These are phyloP conservation scores for Gambusia yucatana DNA, from an alignment of 2,797 vertebrate species.

Conservation along the genomic window DNA sequence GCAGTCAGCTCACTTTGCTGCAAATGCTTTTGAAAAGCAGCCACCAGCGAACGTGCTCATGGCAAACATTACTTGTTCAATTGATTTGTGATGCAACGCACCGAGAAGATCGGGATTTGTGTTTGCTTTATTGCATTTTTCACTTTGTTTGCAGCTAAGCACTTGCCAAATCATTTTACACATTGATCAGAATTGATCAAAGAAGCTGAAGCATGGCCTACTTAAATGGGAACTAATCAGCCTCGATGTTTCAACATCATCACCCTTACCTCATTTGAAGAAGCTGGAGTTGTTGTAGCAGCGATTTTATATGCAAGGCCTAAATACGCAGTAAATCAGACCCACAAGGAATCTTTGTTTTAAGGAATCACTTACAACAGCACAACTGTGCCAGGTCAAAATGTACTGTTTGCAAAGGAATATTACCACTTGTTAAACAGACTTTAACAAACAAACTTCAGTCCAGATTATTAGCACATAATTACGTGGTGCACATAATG, in stretches of 20 bases:
- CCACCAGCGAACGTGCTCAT: conserved; percentile 48
- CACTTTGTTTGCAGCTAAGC: conserved; percentile 44
- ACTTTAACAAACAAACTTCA: conserved; percentile 61
- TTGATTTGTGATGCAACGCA: conserved; percentile 56
- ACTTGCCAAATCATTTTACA: conserved; percentile 50
- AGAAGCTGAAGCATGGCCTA: conserved; percentile 32
- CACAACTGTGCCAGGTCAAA: conserved; percentile 19
- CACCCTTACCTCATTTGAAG: conserved; percentile 12
- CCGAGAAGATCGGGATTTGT: conserved; percentile 24
- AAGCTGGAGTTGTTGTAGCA: conserved; percentile 8
- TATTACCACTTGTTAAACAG: conserved; percentile 60
- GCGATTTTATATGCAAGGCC: not conserved
- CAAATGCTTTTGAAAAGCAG: conserved; percentile 66
- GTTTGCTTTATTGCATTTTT: conserved; percentile 52
- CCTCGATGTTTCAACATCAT: conserved; percentile 47
- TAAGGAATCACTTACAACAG: conserved; percentile 7
- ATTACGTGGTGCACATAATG: conserved; percentile 73
- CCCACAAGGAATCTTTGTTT: conserved; percentile 12
- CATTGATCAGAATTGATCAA: conserved; percentile 49
- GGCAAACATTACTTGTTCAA: conserved; percentile 45
- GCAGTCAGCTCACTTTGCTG: conserved; percentile 63
- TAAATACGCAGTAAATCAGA: conserved; percentile 25
- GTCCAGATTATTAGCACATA: conserved; percentile 74
- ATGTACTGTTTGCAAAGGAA: conserved; percentile 39
- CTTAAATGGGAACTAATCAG: conserved; percentile 35